phyloP scores from a whole-genome alignment of 2,888 invertebrate genomes.

The Glyphotaelius pellucidus region DNA sequence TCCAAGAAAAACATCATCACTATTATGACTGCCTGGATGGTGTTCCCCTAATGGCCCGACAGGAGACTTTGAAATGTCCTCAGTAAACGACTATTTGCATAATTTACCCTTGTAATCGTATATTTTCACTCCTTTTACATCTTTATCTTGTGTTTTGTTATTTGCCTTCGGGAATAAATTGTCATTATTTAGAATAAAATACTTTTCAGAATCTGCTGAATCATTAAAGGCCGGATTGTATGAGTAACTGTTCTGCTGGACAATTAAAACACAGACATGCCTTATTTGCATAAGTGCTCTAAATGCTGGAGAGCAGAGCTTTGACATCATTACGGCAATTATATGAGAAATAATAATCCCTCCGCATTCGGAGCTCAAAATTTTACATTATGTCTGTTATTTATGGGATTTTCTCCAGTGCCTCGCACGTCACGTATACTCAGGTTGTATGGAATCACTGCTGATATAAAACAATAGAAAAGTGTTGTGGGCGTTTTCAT shows the following conservation, averaged over 20 bases:
- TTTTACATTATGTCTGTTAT: constrained; percentile 27
- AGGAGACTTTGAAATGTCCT: too few species aligned
- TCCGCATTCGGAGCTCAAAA: not conserved
- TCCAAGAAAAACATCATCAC: too few species aligned
- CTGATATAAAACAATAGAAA: too few species aligned
- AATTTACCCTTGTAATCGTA: too few species aligned
- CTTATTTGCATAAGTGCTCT: constrained; percentile 26
- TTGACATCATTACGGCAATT: constrained; percentile 40
- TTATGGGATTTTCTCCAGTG: constrained; percentile 9
- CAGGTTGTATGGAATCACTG: not conserved
- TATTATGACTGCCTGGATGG: too few species aligned
- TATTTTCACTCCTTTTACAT: too few species aligned
- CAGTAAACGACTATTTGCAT: too few species aligned
- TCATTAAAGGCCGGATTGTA: not conserved
- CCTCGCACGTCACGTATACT: not conserved
- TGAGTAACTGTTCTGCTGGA: constrained; percentile 13
- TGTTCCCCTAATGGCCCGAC: too few species aligned
- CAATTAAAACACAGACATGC: not conserved
- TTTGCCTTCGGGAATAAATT: too few species aligned
- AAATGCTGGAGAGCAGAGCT: constrained; percentile 27
- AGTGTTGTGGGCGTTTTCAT: too few species aligned
- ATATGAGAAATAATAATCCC: constrained; percentile 32
- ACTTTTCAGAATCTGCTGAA: not conserved
- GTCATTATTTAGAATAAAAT: not conserved
- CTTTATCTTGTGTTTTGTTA: too few species aligned